These are phyloP conservation scores for Pelodytes ibericus DNA, from an alignment of 2,797 vertebrate species.

Conservation along the genomic window DNA sequence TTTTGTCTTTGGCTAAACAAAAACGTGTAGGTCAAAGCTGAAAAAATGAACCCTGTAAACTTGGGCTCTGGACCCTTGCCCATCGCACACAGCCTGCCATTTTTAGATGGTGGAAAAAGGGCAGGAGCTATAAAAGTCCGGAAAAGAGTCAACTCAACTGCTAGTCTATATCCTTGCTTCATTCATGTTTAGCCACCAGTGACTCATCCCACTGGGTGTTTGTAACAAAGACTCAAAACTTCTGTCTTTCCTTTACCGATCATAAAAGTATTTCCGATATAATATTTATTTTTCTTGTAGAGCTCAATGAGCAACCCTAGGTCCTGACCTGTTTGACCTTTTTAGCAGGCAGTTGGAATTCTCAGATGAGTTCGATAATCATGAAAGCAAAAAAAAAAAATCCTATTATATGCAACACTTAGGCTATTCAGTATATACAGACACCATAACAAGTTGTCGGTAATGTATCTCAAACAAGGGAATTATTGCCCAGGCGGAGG, in stretches of 20 bases:
- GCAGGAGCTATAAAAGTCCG: conserved; percentile 11
- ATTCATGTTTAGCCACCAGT: background rate
- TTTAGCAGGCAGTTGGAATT: no score
- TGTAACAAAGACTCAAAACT: background rate
- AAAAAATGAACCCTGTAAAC: conserved; percentile 42
- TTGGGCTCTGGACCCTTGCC: conserved; percentile 14
- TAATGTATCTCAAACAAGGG: no score
- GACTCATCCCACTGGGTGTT: background rate
- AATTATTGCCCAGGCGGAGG: no score
- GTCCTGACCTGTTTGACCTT: background rate
- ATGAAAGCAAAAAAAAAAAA: no score
- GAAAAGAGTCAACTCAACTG: conserved; percentile 11
- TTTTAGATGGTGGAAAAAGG: conserved; percentile 26
- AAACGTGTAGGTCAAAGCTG: conserved; percentile 45
- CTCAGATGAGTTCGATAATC: no score
- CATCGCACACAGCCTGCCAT: conserved; percentile 17
- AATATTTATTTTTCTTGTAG: background rate
- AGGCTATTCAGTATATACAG: no score
- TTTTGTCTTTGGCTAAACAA: conserved; percentile 44
- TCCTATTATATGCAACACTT: no score
- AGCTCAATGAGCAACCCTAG: background rate
- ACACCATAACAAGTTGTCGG: no score
- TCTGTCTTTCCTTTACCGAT: no score
- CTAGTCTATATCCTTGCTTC: conserved; percentile 13
- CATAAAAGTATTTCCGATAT: background rate